These are phyloP conservation scores for Mystacornis crossleyi DNA, from an alignment of 2,113 vertebrate species.

Conservation along the genomic window DNA sequence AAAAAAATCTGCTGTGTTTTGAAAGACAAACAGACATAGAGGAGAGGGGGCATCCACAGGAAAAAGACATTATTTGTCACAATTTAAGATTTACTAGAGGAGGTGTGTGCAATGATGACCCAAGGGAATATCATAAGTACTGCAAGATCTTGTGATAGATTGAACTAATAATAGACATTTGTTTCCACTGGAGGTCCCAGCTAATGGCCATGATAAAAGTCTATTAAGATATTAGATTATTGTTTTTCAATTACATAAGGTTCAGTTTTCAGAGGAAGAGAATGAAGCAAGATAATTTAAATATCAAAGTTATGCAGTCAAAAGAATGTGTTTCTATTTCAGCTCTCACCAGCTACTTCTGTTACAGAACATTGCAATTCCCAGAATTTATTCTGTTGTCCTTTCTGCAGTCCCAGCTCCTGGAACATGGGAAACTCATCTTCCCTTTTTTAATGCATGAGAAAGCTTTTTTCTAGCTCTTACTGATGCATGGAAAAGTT, in stretches of 20 bases:
- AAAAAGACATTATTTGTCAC: not conserved
- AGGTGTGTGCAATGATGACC: not conserved
- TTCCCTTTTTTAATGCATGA: not conserved
- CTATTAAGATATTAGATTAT: not conserved
- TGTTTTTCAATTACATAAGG: conserved; percentile 14
- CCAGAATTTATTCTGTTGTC: not conserved
- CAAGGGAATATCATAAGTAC: not conserved
- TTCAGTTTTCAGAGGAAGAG: not conserved
- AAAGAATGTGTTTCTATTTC: not conserved
- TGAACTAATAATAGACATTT: not conserved
- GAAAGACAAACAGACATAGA: not conserved
- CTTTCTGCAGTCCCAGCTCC: not conserved
- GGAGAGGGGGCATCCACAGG: not conserved
- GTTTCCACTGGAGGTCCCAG: not conserved
- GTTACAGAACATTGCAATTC: not conserved
- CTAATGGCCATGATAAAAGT: not conserved
- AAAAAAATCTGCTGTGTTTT: not conserved
- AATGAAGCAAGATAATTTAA: not conserved
- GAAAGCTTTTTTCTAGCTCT: not conserved
- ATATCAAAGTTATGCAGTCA: conserved; percentile 2
- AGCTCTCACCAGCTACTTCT: not conserved
- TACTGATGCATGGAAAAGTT: not conserved
- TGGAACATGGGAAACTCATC: not conserved
- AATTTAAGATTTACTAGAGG: not conserved
- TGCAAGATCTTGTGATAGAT: not conserved